phyloP scores from a whole-genome alignment of 2,113 vertebrate genomes.

The Ictalurus punctatus region DNA sequence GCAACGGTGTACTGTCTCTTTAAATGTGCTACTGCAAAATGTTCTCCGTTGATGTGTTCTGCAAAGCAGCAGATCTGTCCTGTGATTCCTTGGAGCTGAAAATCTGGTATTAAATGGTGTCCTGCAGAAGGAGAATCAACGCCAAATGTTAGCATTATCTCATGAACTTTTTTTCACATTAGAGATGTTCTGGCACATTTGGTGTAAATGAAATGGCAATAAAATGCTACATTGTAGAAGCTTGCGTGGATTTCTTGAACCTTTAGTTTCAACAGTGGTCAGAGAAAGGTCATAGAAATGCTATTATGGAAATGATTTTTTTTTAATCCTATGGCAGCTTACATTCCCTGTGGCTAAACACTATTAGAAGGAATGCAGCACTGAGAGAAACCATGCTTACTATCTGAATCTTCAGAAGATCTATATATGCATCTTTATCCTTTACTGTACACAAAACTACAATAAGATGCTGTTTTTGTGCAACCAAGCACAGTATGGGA shows the following conservation, averaged over 20 bases:
- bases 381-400: not conserved
- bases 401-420: not conserved
- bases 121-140: not conserved
- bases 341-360: not conserved
- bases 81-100: conserved; percentile 45
- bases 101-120: conserved; percentile 23
- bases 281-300: not conserved
- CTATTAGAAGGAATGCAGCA: conserved; percentile 7
- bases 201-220: conserved; percentile 22
- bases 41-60: conserved; percentile 74
- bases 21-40: conserved; percentile 74
- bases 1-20: conserved; percentile 68
- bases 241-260: not conserved
- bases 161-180: not conserved
- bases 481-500: conserved; percentile 2
- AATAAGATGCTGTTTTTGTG: conserved; percentile 5
- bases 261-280: not conserved
- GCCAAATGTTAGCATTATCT: conserved; percentile 7
- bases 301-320: not conserved
- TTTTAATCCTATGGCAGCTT: not conserved
- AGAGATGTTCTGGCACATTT: conserved; percentile 1
- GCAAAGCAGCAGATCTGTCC: conserved; percentile 68
- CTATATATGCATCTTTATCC: not conserved
- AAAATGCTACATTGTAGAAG: not conserved
- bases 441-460: not conserved